Evolutionary conservation across 2,113 vertebrate species (phyloP).

Genomic region (Lepisosteus osseus): DNA sequence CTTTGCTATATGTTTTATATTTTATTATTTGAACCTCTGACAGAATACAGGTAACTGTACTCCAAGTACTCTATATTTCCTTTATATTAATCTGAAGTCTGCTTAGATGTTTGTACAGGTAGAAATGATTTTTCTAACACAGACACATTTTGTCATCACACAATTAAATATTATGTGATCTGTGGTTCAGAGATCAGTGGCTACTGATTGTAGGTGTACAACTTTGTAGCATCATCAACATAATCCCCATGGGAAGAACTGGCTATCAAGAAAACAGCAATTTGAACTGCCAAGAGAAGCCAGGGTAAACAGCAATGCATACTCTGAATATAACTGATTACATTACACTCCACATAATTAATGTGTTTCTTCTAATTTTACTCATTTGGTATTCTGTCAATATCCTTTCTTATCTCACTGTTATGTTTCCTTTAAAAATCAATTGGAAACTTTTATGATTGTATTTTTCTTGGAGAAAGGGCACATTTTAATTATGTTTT

Average conservation of each 20-base stretch:
- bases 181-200: constrained; percentile 59
- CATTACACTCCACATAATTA: constrained; percentile 50
- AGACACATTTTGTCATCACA: constrained; percentile 51
- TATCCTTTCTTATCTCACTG: constrained; percentile 1
- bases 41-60: constrained; percentile 17
- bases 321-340: constrained; percentile 31
- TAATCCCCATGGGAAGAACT: constrained; percentile 59
- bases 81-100: constrained; percentile 53
- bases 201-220: constrained; percentile 49
- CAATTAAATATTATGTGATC: constrained; percentile 72
- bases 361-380: background rate
- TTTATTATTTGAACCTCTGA: too few species aligned
- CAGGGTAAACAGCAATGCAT: constrained; percentile 34
- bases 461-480: background rate
- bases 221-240: constrained; percentile 66
- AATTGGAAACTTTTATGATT: background rate
- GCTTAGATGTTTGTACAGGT: constrained; percentile 50
- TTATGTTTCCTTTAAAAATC: background rate
- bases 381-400: background rate
- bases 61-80: constrained; percentile 38
- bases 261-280: constrained; percentile 39
- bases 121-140: constrained; percentile 61
- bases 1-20: background rate
- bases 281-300: constrained; percentile 50
- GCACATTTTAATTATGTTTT: constrained; percentile 1